Evolutionary conservation across 2,113 vertebrate species (phyloP), one percentile per base, ranked within the genome.

Genomic region (Phainopepla nitens): DNA sequence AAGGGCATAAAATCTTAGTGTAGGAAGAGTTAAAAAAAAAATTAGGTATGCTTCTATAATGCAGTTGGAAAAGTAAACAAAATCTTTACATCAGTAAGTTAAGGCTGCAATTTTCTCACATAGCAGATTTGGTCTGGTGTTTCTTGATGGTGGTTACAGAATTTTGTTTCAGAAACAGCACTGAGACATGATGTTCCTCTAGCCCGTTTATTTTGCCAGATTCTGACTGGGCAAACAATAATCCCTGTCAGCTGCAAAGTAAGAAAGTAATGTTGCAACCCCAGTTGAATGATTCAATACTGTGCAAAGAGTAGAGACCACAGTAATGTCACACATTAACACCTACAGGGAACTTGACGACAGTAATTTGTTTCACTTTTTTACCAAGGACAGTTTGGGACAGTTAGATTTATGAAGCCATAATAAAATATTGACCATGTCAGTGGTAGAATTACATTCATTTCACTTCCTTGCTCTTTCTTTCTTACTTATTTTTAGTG

Each of bases 331-430:
- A 82, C 21, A 83, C 57, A 93, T 94, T 87, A 91, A 76, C 69
- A 96, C 82, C 65, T 72, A 89, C 50, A 77, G 81, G 56, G 91
- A 94, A 80, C 77, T 84, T 76, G 60, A 84, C 20, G 35, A 65
- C 60, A 76, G 86, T 88, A 85, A 97, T 94, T 96, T 92, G 54
- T 95, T 95, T 95, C 72, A 94, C 73, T 89, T 89, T 95, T 91
- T 93, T 87, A 87, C 80, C 81, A 94, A 92, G 87, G 89, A 95
- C 86, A 79, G 84, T 89, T 94, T 91, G 81, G 66, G 73, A 93
- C 70, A 73, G 88, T 47, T 89, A 94, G 89, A 95, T 96, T 96
- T 93, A 97, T 93, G 81, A 96, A 89, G 53, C 51, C 62, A 56
- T 95, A 86, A 91, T 87, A 91, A 94, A 86, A 91, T 91, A 93